Evolutionary conservation across 2,797 vertebrate species (phyloP).

Genomic region (Gymnopithys bicolor): DNA sequence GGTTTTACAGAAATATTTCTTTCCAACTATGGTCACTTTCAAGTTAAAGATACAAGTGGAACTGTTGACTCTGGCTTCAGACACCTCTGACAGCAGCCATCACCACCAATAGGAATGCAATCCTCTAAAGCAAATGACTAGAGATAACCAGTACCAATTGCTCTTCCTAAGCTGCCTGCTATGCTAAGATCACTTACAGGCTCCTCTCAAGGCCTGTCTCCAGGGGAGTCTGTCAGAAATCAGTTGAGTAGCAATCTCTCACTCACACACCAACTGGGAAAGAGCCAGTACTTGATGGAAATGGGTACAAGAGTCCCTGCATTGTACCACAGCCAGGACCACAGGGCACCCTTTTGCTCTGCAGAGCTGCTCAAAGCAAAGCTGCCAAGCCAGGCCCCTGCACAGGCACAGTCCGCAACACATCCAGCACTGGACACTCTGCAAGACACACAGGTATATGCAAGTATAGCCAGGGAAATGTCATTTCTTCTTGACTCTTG

Average conservation of each 20-base stretch:
- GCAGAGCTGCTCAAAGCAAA: neutral
- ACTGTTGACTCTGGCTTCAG: neutral
- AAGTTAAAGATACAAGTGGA: neutral
- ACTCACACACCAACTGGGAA: neutral
- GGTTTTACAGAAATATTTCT: neutral
- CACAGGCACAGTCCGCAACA: accelerated
- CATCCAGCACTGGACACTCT: neutral
- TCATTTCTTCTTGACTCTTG: neutral
- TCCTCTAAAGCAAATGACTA: neutral
- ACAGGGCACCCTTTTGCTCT: neutral
- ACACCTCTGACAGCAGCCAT: neutral
- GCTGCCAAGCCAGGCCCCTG: neutral
- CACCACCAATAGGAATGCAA: neutral
- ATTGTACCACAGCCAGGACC: neutral
- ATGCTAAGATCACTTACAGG: neutral
- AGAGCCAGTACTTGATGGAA: neutral
- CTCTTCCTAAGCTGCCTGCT: neutral
- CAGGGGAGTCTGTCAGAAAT: neutral
- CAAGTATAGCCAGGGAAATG: neutral
- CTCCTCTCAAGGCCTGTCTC: neutral
- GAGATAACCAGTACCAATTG: neutral
- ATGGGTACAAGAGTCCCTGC: neutral
- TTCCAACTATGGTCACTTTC: neutral
- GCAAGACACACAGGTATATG: neutral
- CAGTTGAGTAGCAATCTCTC: neutral